phyloP scores from a whole-genome alignment of 1,140 invertebrate species.

The Phortica variegata region DNA sequence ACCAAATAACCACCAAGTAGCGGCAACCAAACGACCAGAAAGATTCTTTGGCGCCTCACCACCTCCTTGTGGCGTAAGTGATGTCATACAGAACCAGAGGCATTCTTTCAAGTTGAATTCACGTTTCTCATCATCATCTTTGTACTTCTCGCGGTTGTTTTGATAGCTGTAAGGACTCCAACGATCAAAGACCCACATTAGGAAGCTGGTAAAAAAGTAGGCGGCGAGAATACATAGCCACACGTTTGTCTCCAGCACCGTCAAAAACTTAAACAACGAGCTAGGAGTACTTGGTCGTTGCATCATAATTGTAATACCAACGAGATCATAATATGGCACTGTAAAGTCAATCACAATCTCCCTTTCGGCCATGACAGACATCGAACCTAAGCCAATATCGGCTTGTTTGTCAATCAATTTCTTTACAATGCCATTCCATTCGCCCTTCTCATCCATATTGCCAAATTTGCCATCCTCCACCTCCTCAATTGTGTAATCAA shows the following conservation, averaged over 20 bases:
- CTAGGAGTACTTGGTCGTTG: constrained; percentile 67
- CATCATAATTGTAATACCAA: constrained; percentile 85
- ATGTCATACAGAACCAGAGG: constrained; percentile 99
- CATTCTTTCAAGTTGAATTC: constrained; percentile 96
- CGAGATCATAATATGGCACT: constrained; percentile 92
- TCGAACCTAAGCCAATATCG: constrained; percentile 83
- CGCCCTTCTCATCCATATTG: constrained; percentile 78
- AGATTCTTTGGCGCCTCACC: constrained; percentile 96
- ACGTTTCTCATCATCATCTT: constrained; percentile 90
- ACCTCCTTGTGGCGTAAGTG: constrained; percentile 80
- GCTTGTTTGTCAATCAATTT: constrained; percentile 88
- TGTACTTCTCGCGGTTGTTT: constrained; percentile 91
- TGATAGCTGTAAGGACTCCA: constrained; percentile 96
- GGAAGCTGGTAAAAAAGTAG: constrained; percentile 91
- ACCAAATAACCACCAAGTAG: constrained; percentile 97
- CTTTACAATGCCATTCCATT: constrained; percentile 91
- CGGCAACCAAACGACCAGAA: constrained; percentile 87
- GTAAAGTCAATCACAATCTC: constrained; percentile 95
- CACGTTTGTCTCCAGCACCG: constrained; percentile 92
- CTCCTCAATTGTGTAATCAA: constrained; percentile 85
- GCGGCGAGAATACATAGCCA: constrained; percentile 95
- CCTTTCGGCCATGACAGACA: constrained; percentile 92
- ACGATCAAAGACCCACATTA: constrained; percentile 94
- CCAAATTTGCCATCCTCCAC: constrained; percentile 80
- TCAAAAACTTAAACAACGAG: constrained; percentile 95